These are phyloP conservation scores for Tolmerus cingulatus DNA, from an alignment of 2,888 invertebrate species.

Conservation along the genomic window DNA sequence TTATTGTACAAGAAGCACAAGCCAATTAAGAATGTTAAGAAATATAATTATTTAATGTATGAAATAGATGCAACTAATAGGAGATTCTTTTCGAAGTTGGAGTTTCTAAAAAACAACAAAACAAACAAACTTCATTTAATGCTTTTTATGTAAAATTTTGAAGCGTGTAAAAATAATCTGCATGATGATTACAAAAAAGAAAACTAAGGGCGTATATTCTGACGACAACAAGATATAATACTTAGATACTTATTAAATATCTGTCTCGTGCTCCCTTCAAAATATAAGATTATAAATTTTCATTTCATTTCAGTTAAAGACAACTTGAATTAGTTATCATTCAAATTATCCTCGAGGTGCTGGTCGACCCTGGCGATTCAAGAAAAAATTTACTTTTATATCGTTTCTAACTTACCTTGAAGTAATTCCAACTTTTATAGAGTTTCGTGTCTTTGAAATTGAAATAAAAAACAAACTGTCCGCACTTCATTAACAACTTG, in stretches of 20 bases:
- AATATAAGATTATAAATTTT: background rate
- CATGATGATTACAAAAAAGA: background rate
- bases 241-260: no score
- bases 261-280: background rate
- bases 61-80: no score
- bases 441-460: background rate
- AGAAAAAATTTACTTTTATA: background rate
- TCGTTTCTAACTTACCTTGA: background rate
- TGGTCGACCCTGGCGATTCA: background rate
- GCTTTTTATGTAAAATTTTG: no score
- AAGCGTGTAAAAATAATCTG: background rate
- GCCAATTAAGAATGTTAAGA: no score
- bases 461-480: slow-evolving; percentile 28
- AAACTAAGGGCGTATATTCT: background rate
- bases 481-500: slow-evolving; percentile 28
- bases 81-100: no score
- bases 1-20: no score
- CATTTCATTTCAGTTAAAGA: no score
- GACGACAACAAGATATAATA: no score
- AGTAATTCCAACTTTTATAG: slow-evolving; percentile 25
- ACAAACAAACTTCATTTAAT: no score
- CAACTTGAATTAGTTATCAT: background rate
- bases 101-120: no score
- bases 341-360: background rate
- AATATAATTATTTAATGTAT: no score